Base-by-base conservation (phyloP, 2,113 vertebrate species). In the Procavia capensis region DNA sequence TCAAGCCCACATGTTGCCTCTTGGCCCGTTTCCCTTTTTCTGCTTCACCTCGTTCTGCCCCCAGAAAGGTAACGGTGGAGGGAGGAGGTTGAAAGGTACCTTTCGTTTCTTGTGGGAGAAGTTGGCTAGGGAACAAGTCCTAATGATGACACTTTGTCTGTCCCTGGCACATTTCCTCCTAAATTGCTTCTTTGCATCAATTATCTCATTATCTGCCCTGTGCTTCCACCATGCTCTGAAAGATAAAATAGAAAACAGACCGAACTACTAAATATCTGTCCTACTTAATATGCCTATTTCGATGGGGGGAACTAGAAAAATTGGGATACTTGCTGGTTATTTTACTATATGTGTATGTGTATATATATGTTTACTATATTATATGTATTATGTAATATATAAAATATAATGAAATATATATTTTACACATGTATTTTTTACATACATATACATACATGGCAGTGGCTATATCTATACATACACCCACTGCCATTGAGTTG, bases 391-490 rank as follows among this genome's bases (percentile, higher is more conserved):
- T 43, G 9, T 57, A 22, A 9, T 17, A 64, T 34, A 36, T 36
- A 9, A 7, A 41, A 16, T 57, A 3, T 24, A n/a, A n/a, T n/a
- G n/a, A n/a, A n/a, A n/a, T 17, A n/a, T 50, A 29, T 66, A 25
- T 39, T 59, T 74, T 41, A 9, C 22, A 31, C n/a, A 24, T 22
- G 10, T 9, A n/a, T n/a, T n/a, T n/a, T n/a, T n/a, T n/a, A 8
- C 17, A 13, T 41, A 20, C 20, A 0, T 31, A 25, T 11, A 1
- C 24, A 4, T 24, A 4, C 20, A 0, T 2, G 13, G n/a, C n/a
- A n/a, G n/a, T n/a, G n/a, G n/a, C n/a, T n/a, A n/a, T n/a, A n/a
- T n/a, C n/a, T n/a, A n/a, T n/a, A n/a, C n/a, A n/a, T n/a, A n/a
- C n/a, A n/a, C n/a, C n/a, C n/a, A n/a, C n/a, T n/a, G n/a, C n/a